Evolutionary conservation across 2,113 vertebrate species (phyloP), one percentile per base, ranked within the genome.

Genomic region (Actenoides hombroni): DNA sequence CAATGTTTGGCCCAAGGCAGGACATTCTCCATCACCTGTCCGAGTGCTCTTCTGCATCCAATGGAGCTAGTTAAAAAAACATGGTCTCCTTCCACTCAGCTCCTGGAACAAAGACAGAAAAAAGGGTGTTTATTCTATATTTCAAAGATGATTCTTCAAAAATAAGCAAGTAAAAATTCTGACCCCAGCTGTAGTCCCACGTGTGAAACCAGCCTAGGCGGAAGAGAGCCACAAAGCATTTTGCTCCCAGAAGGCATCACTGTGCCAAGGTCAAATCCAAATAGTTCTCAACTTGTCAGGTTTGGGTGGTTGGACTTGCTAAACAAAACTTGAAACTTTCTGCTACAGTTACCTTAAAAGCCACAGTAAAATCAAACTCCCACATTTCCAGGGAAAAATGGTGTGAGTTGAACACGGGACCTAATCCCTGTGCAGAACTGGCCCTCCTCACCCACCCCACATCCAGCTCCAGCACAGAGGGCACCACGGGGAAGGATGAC

Each of bases 401-500:
- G 5, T 20, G 25, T 4, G 9, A 60, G 13, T 7, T 1, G 0
- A 76, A 71, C 17, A 5, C 0, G 6, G 18, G 51, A 75, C 10
- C 13, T 18, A 9, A 21, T 35, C 33, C 23, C 29, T 13, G 21
- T 48, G 46, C 67, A 79, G 54, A 21, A 4, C 29, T 16, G 11
- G 4, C 16, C 26, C 65, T 91, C 35, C 42, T 51, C 10, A 0
- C 18, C 33, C 37, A 8, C 4, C 29, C 3, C 3, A 17, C 35
- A 25, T 79, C 4, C 4, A n/a, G 37, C 54, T 37, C 17, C 48
- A 31, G 35, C 51, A 6, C 49, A 21, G 40, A n/a, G 31, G 37
- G 5, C 21, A 28, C 0, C 0, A 0, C 0, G 2, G 53, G 48
- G 39, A 64, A 42, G 42, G 35, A 3, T 15, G 33, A 5, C 7